Percentiles rank a stretch among this genome's conserved stretches.
These are phyloP conservation scores for Megaustenia siamemsis DNA, from an alignment of 2,888 invertebrate genomes.

Conservation along the genomic window DNA sequence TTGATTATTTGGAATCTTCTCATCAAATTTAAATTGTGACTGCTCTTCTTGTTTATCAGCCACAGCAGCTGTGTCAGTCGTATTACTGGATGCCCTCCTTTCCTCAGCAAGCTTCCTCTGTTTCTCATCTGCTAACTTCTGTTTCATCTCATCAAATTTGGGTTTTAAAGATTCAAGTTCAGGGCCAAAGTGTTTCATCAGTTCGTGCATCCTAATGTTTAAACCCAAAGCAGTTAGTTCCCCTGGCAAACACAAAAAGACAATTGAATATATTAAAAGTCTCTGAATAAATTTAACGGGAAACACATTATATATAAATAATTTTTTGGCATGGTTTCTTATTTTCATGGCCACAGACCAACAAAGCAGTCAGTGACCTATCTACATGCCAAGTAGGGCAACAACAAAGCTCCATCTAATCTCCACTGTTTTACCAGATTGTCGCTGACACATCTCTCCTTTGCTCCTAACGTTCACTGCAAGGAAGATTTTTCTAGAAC, in stretches of 20 bases:
- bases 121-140: constrained; percentile 11
- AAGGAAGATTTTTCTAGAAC: no score
- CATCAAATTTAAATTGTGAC: not conserved
- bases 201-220: constrained; percentile 25
- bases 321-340: no score
- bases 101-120: not conserved
- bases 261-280: not conserved
- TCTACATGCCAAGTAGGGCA: no score
- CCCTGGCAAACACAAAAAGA: constrained; percentile 8
- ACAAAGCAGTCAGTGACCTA: no score
- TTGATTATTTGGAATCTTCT: not conserved
- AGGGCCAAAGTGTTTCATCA: constrained; percentile 2
- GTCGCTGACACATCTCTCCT: no score
- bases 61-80: not conserved
- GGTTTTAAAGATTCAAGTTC: constrained; percentile 35
- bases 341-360: no score
- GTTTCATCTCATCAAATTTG: constrained; percentile 34
- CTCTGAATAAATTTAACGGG: no score
- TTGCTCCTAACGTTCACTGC: no score
- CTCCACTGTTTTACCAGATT: no score
- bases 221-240: constrained; percentile 41
- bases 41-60: not conserved
- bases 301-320: no score
- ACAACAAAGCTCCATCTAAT: no score
- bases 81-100: not conserved